A percentile compares a stretch with the other conserved stretches of the same genome.
Evolutionary conservation across 2,888 invertebrate genomes (phyloP).

Genomic region (Idaea aversata): DNA sequence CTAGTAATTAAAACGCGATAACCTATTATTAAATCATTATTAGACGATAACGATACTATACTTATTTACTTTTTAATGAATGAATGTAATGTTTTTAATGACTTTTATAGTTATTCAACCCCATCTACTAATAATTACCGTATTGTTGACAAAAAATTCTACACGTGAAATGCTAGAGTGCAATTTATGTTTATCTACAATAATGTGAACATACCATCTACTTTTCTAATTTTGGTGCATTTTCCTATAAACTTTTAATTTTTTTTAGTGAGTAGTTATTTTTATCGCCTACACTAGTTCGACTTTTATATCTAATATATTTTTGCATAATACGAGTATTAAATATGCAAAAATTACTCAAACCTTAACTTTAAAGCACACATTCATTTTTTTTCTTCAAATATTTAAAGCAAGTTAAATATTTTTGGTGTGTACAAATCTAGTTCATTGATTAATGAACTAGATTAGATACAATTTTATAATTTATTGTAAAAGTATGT

Average conservation of each 20-base stretch:
- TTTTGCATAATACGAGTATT: neutral
- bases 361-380: neutral
- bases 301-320: neutral
- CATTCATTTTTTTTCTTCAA: neutral
- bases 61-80: slow-evolving; percentile 6
- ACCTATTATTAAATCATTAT: neutral
- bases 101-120: neutral
- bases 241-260: slow-evolving; percentile 13
- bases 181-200: neutral
- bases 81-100: neutral
- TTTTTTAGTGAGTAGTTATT: slow-evolving; percentile 3
- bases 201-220: neutral
- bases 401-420: slow-evolving; percentile 9
- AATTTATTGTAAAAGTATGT: neutral
- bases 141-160: slow-evolving; percentile 20
- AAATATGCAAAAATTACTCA: neutral
- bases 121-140: neutral
- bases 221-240: slow-evolving; percentile 18
- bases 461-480: slow-evolving; percentile 11
- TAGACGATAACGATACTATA: neutral
- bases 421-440: slow-evolving; percentile 12
- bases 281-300: slow-evolving; percentile 11
- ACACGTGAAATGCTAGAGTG: neutral
- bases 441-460: slow-evolving; percentile 13
- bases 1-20: neutral